Base-by-base conservation (phyloP, 2,888 invertebrate species). In the Sarcophaga variegata region DNA sequence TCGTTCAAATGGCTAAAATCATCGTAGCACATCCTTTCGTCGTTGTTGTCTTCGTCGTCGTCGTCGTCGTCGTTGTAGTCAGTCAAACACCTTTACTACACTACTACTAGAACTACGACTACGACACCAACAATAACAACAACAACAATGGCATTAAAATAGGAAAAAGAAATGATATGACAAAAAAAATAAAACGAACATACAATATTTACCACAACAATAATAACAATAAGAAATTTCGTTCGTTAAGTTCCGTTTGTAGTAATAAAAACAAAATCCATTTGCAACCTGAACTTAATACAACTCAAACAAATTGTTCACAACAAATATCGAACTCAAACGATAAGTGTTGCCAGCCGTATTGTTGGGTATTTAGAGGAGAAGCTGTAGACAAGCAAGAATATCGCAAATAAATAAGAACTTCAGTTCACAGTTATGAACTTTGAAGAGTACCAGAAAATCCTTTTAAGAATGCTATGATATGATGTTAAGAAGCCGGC, bases 281-380 rank as follows among this genome's bases (percentile, higher is more conserved):
- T 45, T 78, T 70, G 63, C 22, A 67, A 60, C 27, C 20, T 81
- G 63, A 85, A 69, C 25, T 22, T 25, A 17, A 60, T 60, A 37
- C 74, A 85, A 79, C 82, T 49, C 37, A 10, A 62, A 45, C 60
- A 27, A 79, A 70, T 75, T 80, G 75, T 54, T 54, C 54, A 5
- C 8, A n/a, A 59, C 25, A 20, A 49, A n/a, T 25, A 25, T 81
- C 60, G 27, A 54, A 54, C 78, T 72, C 72, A 83, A 10, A 72
- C 69, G 17, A 8, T 6, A 12, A 59, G 64, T 5, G 10, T 59
- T 74, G 47, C 74, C 77, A 74, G n/a, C 54, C 12, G 47, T 12
- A 62, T 49, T 22, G 12, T 4, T 17, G 12, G 17, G 17, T 27
- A n/a, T 14, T 49, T 5, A 3, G 6, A 8, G 27, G 10, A 20